Evolutionary conservation across 2,113 vertebrate genomes (phyloP).

Genomic region (Arenaria interpres): DNA sequence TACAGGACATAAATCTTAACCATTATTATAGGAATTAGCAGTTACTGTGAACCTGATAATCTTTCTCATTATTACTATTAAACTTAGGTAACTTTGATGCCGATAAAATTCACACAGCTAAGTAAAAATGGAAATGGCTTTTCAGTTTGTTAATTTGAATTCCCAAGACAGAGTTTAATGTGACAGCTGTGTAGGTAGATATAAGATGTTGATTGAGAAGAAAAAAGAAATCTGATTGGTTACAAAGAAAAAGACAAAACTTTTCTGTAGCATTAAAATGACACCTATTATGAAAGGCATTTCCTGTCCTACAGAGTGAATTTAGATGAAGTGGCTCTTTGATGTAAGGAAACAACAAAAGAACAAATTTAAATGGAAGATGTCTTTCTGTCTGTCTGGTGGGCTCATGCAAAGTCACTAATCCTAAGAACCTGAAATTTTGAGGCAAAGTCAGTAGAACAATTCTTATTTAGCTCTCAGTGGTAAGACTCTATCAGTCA

Average conservation of each 20-base stretch:
- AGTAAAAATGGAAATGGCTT: background rate
- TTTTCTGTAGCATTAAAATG: background rate
- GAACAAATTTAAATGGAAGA: background rate
- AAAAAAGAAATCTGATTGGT: background rate
- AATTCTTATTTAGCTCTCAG: background rate
- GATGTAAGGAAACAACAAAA: background rate
- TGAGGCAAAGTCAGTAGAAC: background rate
- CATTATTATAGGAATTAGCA: background rate
- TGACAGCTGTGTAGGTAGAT: background rate
- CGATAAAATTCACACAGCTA: background rate
- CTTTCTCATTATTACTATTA: background rate
- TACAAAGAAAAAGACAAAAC: background rate
- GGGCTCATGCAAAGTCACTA: background rate
- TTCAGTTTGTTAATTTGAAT: conserved; percentile 14
- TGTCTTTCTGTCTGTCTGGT: background rate
- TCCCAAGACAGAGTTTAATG: background rate
- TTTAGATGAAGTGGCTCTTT: background rate
- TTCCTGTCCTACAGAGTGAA: background rate
- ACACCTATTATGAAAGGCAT: background rate
- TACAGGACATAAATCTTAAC: background rate
- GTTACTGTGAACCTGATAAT: background rate
- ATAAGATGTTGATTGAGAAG: background rate
- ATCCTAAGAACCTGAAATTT: background rate
- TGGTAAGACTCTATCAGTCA: background rate
- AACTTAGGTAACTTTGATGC: background rate